A percentile compares a stretch with the other conserved stretches of the same genome.
Conservation (phyloP, 2,888 invertebrate species). For the Cepaea hortensis region DNA sequence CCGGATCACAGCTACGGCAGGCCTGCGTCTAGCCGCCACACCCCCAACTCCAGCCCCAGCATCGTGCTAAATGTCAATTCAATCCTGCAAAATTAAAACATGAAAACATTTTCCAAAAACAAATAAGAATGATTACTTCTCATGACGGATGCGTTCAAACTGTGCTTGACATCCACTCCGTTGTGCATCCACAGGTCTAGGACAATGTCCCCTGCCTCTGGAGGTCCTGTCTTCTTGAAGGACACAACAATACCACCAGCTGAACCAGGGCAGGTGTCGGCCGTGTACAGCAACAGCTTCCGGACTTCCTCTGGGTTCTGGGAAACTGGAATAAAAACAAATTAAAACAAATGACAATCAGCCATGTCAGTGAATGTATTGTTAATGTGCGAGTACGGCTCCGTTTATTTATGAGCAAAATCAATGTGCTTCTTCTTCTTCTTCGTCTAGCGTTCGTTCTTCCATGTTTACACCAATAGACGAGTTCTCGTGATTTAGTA, state of each 20-base stretch:
- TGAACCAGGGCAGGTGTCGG: conserved; percentile 36
- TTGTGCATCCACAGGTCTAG: conserved; percentile 40
- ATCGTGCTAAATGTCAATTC: too few species aligned
- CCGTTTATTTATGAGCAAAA: too few species aligned
- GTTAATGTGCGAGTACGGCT: neutral
- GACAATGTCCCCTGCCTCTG: neutral
- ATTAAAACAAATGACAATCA: neutral
- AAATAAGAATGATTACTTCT: conserved; percentile 11
- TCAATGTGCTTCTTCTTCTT: too few species aligned
- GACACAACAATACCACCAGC: conserved; percentile 24
- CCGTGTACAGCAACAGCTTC: conserved; percentile 30
- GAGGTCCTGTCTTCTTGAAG: conserved; percentile 10
- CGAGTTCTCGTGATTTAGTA: too few species aligned
- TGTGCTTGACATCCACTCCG: conserved; percentile 15
- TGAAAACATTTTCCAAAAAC: neutral
- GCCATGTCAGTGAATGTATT: neutral
- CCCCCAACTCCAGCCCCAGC: too few species aligned
- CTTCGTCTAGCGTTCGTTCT: too few species aligned
- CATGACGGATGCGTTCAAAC: conserved; percentile 12
- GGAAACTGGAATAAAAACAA: conserved; percentile 6
- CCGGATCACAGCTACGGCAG: too few species aligned
- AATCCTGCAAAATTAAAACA: too few species aligned
- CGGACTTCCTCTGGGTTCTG: conserved; percentile 1
- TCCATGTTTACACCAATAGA: too few species aligned
- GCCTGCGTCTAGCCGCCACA: too few species aligned